These are phyloP conservation scores for Sinosuthora webbiana DNA, from an alignment of 2,113 vertebrate species.

Conservation along the genomic window DNA sequence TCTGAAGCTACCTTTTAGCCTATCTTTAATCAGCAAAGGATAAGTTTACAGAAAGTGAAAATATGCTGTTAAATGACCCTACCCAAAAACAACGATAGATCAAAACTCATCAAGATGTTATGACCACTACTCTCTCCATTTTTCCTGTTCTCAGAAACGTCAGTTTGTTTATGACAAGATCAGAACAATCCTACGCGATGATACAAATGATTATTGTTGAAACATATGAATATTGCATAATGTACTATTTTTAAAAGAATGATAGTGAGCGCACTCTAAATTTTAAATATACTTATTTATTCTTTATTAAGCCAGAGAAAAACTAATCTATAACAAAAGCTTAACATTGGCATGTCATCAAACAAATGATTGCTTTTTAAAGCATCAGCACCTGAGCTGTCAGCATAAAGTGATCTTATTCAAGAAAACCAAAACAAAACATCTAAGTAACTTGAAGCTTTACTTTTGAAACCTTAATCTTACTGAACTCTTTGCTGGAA, in stretches of 20 bases:
- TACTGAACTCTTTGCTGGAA: not conserved
- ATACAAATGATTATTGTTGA: not conserved
- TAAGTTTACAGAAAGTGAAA: constrained; percentile 11
- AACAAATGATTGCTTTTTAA: not conserved
- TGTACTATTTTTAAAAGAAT: not conserved
- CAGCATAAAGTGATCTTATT: not conserved
- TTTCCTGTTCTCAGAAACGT: not conserved
- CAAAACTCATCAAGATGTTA: not conserved
- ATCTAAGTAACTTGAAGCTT: not conserved
- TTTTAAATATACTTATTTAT: not conserved
- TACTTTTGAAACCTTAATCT: not conserved
- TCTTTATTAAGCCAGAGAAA: not conserved
- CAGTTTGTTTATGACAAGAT: not conserved
- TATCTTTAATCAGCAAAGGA: constrained; percentile 24
- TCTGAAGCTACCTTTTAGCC: not conserved
- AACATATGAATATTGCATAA: not conserved
- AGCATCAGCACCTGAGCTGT: not conserved
- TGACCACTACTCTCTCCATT: not conserved
- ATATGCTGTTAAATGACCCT: not conserved
- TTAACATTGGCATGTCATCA: not conserved
- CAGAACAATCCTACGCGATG: not conserved
- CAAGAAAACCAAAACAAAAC: rapidly evolving
- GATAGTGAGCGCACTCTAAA: not conserved
- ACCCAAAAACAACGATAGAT: not conserved
- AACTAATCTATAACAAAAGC: not conserved